Conservation (phyloP, 2,113 vertebrate genomes). For the Melanerpes aurifrons region DNA sequence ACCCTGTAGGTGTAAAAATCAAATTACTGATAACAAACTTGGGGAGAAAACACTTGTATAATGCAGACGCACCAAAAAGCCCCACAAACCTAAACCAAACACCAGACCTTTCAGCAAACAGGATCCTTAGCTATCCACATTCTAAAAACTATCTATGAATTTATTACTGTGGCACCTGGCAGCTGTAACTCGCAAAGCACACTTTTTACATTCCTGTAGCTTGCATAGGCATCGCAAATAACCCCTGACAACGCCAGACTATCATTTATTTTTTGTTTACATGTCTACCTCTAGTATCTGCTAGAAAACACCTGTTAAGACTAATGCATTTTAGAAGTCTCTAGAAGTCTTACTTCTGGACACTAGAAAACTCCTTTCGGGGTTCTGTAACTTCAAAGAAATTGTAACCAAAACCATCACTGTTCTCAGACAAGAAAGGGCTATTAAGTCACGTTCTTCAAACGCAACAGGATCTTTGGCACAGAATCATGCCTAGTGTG, state of each 20-base stretch:
- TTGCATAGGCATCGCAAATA: background rate
- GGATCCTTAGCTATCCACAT: rapidly evolving
- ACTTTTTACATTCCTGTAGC: background rate
- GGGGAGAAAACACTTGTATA: background rate
- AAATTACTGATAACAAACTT: background rate
- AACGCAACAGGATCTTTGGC: rapidly evolving
- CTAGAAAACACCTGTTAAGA: background rate
- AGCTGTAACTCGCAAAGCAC: background rate
- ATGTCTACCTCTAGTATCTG: background rate
- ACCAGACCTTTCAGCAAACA: background rate
- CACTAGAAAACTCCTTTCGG: background rate
- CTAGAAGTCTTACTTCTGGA: background rate
- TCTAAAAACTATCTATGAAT: background rate
- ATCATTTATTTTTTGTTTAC: too few species aligned
- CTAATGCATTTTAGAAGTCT: background rate
- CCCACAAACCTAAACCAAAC: too few species aligned
- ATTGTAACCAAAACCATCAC: background rate
- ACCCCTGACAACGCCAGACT: background rate
- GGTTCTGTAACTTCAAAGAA: background rate
- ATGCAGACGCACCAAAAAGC: rapidly evolving
- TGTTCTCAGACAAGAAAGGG: background rate
- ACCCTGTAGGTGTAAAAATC: background rate
- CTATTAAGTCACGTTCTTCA: background rate
- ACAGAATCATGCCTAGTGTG: rapidly evolving
- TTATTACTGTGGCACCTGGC: background rate